A percentile compares a stretch with the other conserved stretches of the same genome.
phyloP scores from a whole-genome alignment of 2,888 invertebrate genomes.

The Lypha dubia region DNA sequence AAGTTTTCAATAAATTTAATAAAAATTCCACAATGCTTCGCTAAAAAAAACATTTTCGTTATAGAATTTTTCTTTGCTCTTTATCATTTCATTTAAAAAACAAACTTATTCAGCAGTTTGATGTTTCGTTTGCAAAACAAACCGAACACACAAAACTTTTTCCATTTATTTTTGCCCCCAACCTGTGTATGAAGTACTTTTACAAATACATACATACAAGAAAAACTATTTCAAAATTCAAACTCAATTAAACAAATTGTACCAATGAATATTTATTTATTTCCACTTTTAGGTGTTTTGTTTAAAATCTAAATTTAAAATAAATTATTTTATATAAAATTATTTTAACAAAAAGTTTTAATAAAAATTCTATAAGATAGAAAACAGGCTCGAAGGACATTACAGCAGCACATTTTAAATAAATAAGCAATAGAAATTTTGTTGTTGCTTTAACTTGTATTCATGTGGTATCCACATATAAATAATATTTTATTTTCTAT shows the following conservation, averaged over 20 bases:
- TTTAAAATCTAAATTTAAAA: slow-evolving; percentile 47
- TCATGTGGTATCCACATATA: slow-evolving; percentile 16
- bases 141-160: slow-evolving; percentile 20
- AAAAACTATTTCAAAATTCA: slow-evolving; percentile 31
- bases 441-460: neutral
- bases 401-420: slow-evolving; percentile 40
- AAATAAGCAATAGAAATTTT: slow-evolving; percentile 35
- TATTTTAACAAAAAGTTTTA: slow-evolving; percentile 66
- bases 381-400: slow-evolving; percentile 66
- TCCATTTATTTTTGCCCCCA: slow-evolving; percentile 11
- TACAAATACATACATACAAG: no score
- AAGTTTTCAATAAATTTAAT: no score
- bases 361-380: slow-evolving; percentile 67
- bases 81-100: neutral
- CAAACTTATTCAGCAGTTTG: neutral
- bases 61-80: neutral
- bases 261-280: neutral
- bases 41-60: neutral
- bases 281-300: neutral
- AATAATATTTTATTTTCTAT: slow-evolving; percentile 28
- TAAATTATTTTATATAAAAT: slow-evolving; percentile 69
- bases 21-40: no score
- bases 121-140: neutral
- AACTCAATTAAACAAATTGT: slow-evolving; percentile 10
- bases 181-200: slow-evolving; percentile 12